Percentiles rank a stretch among this genome's conserved stretches.
Conservation (phyloP, 2,888 invertebrate genomes). For the Oscheius sp. region DNA sequence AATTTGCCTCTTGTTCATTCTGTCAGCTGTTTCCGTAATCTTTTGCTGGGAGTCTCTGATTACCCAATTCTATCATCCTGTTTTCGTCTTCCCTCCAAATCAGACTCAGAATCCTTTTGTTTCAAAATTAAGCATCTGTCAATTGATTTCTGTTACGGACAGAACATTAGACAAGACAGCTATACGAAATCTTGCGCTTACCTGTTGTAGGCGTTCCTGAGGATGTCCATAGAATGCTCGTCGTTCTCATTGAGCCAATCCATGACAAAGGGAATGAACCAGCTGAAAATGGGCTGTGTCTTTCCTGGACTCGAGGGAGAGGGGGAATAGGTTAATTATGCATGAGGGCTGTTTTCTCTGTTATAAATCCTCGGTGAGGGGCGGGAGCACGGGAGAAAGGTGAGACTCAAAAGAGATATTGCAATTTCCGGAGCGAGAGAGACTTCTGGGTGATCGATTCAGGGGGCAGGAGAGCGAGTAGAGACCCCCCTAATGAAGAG, state of each 20-base stretch:
- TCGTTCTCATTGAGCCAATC: slow-evolving; percentile 99
- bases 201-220: slow-evolving; percentile 96
- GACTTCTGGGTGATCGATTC: slow-evolving; percentile 6
- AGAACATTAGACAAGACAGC: no score
- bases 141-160: no score
- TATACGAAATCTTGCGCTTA: neutral
- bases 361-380: neutral
- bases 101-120: no score
- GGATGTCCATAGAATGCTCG: slow-evolving; percentile 96
- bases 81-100: no score
- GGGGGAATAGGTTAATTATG: neutral
- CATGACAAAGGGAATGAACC: slow-evolving; percentile 99
- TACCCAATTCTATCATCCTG: no score
- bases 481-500: neutral
- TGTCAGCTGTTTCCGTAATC: no score
- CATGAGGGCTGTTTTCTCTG: neutral
- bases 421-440: slow-evolving; percentile 6
- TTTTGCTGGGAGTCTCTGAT: no score
- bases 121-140: no score
- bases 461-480: neutral
- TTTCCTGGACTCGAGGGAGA: neutral
- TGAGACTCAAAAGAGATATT: neutral
- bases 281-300: slow-evolving; percentile 76
- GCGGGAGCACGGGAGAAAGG: neutral
- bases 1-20: no score